Conservation (phyloP, 2,888 invertebrate species). For the Ametastegia equiseti region DNA sequence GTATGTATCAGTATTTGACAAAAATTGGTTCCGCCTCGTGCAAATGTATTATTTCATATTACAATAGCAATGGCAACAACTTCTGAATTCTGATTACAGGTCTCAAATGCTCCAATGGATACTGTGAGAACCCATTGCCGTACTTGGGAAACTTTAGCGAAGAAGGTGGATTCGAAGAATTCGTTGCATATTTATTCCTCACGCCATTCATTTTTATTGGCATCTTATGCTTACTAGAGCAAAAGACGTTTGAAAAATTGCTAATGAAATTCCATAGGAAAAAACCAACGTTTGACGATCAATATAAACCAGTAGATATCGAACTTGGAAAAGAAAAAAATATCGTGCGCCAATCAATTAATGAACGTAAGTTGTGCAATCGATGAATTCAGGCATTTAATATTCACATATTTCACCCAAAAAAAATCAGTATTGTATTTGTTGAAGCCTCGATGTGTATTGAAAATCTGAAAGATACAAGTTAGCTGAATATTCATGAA, state of each 20-base stretch:
- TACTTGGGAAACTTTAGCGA: conserved; percentile 62
- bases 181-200: conserved; percentile 61
- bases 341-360: conserved; percentile 63
- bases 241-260: conserved; percentile 78
- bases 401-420: too few relatives aligned
- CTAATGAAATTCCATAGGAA: conserved; percentile 63
- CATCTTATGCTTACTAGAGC: conserved; percentile 83
- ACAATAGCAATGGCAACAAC: background rate
- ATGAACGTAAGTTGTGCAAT: conserved; percentile 52
- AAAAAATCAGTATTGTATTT: conserved; percentile 51
- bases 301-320: conserved; percentile 60
- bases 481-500: background rate
- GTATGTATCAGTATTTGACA: conserved; percentile 56
- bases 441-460: background rate
- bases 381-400: too few relatives aligned
- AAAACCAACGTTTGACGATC: background rate
- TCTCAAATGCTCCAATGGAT: conserved; percentile 64
- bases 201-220: conserved; percentile 78
- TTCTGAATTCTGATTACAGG: conserved; percentile 53
- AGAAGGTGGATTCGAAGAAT: conserved; percentile 59
- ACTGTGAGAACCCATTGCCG: conserved; percentile 63
- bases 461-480: background rate
- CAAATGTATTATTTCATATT: background rate
- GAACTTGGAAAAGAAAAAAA: conserved; percentile 68
- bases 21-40: background rate